Evolutionary conservation across 2,113 vertebrate species (phyloP), one percentile per base, ranked within the genome.

Genomic region (Hypomesus transpacificus): DNA sequence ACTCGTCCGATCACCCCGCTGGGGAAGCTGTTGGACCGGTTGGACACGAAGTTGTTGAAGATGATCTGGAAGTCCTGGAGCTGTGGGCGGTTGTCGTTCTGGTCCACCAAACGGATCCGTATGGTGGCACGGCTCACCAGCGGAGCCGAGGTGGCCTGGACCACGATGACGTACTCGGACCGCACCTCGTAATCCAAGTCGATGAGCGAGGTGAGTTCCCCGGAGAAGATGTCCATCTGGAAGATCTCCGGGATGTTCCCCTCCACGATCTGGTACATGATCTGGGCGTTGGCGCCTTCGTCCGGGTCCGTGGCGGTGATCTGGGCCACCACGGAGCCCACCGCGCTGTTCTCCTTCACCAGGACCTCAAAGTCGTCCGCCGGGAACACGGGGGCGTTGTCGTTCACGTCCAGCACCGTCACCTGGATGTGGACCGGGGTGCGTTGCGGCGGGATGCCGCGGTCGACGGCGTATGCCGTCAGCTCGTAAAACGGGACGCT

Each of bases 151-250:
- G 97, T 99, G 69, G 97, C 97, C 86, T 99, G 97, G 53, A 99
- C 97, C 56, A 99, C 97, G 20, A 99, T 98, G 50, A 98, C 91
- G 0, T 96, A 99, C 84, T 99, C 97, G 0, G 94, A 90, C 70
- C 91, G 94, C 1, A 88, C 85, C 85, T 99, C 97, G 11, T 99
- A 99, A 87, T 99, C 97, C 76, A 99, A 86, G 88, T 99, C 97
- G 68, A 97, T 97, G 57, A 99, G 93, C 9, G 97, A 96, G 0
- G 97, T 99, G 76, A 99, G 93, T 82, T 99, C 97, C 66, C 97
- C 97, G 34, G 97, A 99, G 87, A 98, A 99, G 71, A 99, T 98
- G 86, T 99, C 97, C 97, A 99, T 96, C 83, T 99, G 97, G 82
- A 99, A 99, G 78, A 98, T 95, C 88, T 99, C 97, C 0, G 97